Conservation (phyloP, 1,140 invertebrate species). For the Brachionus manjavacas region DNA sequence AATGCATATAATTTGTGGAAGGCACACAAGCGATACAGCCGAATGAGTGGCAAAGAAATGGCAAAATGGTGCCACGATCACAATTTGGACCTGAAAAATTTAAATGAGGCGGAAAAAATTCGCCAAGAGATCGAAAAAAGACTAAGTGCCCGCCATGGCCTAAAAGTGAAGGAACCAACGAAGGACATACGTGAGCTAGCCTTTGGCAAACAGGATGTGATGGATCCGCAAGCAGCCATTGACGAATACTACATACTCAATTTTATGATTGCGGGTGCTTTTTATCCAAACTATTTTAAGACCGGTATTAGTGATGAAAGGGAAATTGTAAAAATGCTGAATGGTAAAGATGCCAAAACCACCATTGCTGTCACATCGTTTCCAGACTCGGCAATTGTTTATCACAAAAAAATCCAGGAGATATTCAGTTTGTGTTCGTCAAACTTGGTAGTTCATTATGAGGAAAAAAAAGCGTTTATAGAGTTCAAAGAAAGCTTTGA, state of each 20-base stretch:
- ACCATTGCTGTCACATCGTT: not conserved
- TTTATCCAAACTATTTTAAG: slow-evolving; percentile 41
- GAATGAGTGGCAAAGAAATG: not conserved
- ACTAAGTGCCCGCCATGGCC: not conserved
- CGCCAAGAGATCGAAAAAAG: not conserved
- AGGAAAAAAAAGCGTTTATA: not conserved
- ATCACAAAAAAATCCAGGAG: slow-evolving; percentile 37
- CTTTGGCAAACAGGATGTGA: not conserved
- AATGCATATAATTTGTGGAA: slow-evolving; percentile 24
- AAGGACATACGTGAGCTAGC: not conserved
- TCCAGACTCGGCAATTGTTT: slow-evolving; percentile 8
- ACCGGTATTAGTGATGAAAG: not conserved
- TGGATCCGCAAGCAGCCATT: not conserved
- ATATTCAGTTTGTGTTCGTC: not conserved
- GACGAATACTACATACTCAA: slow-evolving; percentile 35
- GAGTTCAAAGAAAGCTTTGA: slow-evolving; percentile 21
- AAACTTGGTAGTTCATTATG: not conserved
- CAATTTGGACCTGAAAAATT: not conserved
- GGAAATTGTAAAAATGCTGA: not conserved
- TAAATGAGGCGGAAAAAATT: not conserved
- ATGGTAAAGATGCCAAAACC: slow-evolving; percentile 14
- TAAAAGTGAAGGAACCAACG: not conserved
- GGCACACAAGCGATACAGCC: not conserved
- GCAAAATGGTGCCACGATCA: not conserved
- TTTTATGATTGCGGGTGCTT: slow-evolving; percentile 41